Percentiles rank a stretch among this genome's conserved stretches.
These are phyloP conservation scores for Diadema setosum DNA, from an alignment of 35 echinoderm and acorn worm genomes.

Conservation along the genomic window DNA sequence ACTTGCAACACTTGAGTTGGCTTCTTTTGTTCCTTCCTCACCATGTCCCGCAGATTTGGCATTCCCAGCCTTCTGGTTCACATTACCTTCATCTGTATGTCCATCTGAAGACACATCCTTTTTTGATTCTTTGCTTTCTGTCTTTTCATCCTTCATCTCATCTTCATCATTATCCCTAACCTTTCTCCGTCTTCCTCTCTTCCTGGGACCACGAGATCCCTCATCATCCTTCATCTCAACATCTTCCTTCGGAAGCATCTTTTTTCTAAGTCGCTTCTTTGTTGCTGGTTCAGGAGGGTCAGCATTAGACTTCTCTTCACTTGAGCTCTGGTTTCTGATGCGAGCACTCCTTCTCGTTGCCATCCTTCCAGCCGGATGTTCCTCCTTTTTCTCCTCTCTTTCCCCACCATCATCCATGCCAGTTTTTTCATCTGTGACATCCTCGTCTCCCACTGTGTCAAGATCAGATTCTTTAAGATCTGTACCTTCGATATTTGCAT, in stretches of 20 bases:
- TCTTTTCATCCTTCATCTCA: no score
- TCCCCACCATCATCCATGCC: neutral
- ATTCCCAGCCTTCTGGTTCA: neutral
- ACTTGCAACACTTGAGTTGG: neutral
- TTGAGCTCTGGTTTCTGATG: neutral
- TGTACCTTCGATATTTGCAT: no score
- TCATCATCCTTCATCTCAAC: no score
- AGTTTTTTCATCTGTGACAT: neutral
- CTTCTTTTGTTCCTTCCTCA: neutral
- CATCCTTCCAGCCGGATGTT: neutral
- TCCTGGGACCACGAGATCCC: no score
- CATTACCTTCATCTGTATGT: neutral
- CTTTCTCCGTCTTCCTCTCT: no score
- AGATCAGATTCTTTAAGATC: no score
- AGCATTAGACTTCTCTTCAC: neutral
- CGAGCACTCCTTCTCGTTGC: constrained; percentile 4
- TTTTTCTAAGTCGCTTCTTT: no score
- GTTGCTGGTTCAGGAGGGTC: no score
- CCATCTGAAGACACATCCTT: neutral
- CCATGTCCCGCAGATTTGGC: neutral
- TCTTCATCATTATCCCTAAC: no score
- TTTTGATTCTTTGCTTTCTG: no score
- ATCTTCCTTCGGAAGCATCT: no score
- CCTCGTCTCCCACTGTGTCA: no score
- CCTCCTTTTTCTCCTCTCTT: neutral